Conservation (phyloP, 2,113 vertebrate genomes). For the Struthidea cinerea region DNA sequence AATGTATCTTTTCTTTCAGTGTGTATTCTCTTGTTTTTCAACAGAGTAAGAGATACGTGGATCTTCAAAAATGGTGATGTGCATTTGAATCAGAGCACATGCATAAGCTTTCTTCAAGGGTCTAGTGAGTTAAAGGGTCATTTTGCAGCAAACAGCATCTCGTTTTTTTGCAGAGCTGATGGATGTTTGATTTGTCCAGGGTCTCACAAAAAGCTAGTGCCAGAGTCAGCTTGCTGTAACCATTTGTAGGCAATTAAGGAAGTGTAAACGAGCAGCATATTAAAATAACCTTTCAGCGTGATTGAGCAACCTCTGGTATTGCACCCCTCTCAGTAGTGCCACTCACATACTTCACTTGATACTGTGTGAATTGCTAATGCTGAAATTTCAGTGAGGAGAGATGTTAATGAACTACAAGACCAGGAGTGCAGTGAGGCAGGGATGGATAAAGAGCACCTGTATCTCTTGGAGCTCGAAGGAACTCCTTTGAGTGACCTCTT, state of each 20-base stretch:
- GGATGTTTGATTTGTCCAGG: neutral
- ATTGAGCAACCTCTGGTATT: neutral
- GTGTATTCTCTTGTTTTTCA: neutral
- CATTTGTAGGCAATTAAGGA: neutral
- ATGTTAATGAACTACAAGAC: neutral
- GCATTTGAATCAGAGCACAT: neutral
- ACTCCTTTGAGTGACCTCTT: neutral
- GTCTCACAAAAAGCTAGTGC: neutral
- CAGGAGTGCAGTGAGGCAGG: neutral
- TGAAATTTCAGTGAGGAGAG: neutral
- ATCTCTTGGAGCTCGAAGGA: neutral
- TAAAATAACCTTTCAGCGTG: neutral
- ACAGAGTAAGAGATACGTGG: neutral
- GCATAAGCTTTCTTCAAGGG: neutral
- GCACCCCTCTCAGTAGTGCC: neutral
- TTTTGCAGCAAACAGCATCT: neutral
- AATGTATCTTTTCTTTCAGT: neutral
- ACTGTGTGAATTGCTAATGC: neutral
- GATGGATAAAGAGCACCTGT: neutral
- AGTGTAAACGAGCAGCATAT: neutral
- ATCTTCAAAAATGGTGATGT: neutral
- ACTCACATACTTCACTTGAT: neutral
- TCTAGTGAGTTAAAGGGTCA: neutral
- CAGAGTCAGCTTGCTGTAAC: neutral
- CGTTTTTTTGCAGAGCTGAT: neutral